Evolutionary conservation across 2,797 vertebrate genomes (phyloP), one percentile per base, ranked within the genome.

Genomic region (Menidia menidia): DNA sequence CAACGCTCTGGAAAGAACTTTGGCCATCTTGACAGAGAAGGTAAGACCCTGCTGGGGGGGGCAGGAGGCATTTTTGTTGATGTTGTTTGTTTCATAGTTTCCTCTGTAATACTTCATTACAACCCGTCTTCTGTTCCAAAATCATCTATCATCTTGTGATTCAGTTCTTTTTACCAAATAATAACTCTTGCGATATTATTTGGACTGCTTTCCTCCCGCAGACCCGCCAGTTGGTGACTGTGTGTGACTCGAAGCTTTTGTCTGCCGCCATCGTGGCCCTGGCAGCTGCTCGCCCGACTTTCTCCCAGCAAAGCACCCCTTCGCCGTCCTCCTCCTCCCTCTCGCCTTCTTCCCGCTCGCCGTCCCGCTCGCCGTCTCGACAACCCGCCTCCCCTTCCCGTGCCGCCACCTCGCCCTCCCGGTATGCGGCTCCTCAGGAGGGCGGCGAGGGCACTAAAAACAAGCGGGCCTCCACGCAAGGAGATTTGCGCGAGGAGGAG

Each of bases 11-110:
- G 98, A 99, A 88, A 95, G 98, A 83, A 99, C 98, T 0, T 95
- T 99, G 4, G 94, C 97, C 83, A 98, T 98, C 87, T 92, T 99
- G 7, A 95, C 95, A 74, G 98, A 99, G 88, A 99, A 99, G 96
- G 98, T 99, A 32, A 53, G 73, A 32, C 11, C 18, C 19, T 10
- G 1, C 53, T 44, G 8, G 19, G n/a, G 42, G 13, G 25, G 55
- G 32, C 14, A 7, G 52, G 9, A 63, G 13, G 3, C 10, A 45
- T 15, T 25, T 25, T 25, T 1, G 25, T 25, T 25, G 25, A 25
- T 25, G 25, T 33, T n/a, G 0, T 33, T 35, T 25, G 33, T 19
- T 52, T 39, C 35, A 39, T 39, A 39, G 31, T 56, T 41, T 56
- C 30, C 18, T 2, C 45, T 41, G 16, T 47, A 25, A 25, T 25